phyloP scores from a whole-genome alignment of 1,140 invertebrate genomes.

The Sitodiplosis mosellana region DNA sequence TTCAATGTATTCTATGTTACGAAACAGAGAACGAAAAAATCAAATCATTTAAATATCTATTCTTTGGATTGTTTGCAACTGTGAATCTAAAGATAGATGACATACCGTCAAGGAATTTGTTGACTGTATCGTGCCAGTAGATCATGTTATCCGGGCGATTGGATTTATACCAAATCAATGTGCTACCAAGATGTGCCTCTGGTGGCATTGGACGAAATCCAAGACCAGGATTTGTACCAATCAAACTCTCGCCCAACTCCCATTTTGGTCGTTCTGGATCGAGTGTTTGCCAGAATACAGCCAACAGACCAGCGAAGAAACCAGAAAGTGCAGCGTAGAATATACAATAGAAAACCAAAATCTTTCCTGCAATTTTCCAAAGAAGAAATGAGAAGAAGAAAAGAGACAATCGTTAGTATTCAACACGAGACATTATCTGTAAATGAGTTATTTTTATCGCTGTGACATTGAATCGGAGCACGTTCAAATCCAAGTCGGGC shows the following conservation, averaged over 20 bases:
- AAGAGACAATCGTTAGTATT: too few species aligned
- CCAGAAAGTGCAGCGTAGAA: conserved; percentile 75
- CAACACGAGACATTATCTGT: too few species aligned
- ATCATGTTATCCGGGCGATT: conserved; percentile 57
- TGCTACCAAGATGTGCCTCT: conserved; percentile 73
- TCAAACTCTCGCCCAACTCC: conserved; percentile 62
- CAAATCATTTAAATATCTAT: not conserved
- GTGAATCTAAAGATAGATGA: not conserved
- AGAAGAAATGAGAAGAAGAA: conserved; percentile 7
- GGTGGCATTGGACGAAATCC: conserved; percentile 87
- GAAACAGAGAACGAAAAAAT: conserved; percentile 9
- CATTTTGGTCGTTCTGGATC: conserved; percentile 72
- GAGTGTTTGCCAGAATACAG: conserved; percentile 84
- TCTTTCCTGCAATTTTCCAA: conserved; percentile 57
- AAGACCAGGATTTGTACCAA: conserved; percentile 85
- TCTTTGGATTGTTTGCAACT: not conserved
- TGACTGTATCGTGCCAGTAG: conserved; percentile 58
- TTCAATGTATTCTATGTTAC: conserved; percentile 3
- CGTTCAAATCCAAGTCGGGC: too few species aligned
- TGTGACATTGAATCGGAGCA: too few species aligned
- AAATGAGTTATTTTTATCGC: too few species aligned
- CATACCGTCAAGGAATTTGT: conserved; percentile 50
- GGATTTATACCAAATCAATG: conserved; percentile 81
- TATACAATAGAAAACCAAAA: conserved; percentile 82
- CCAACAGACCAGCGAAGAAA: conserved; percentile 81